Base-by-base conservation (phyloP, 2,113 vertebrate species). In the Falco punctatus region DNA sequence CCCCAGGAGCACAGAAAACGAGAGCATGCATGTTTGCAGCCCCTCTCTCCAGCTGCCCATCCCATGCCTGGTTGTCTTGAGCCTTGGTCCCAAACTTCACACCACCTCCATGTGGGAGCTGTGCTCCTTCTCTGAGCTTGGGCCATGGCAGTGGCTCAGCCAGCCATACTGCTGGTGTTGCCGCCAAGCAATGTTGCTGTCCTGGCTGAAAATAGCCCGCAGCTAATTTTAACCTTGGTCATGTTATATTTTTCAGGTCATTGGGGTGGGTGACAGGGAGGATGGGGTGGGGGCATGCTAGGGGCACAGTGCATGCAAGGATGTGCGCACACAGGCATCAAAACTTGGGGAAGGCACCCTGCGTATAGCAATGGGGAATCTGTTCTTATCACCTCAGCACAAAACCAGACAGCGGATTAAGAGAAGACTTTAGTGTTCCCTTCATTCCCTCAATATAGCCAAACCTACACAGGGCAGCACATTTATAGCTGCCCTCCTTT, bases 341-440 rank as follows among this genome's bases (percentile, higher is more conserved):
- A 35, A 10, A 3, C 51, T 28, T 0, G 1, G 44, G 44, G 42
- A 38, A 49, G 65, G 70, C 55, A 70, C n/a, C 40, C 52, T 30
- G 78, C 62, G 30, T 23, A 5, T 10, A 49, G 8, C 9, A 51
- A 51, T 35, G 17, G 35, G 61, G 64, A 54, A 94, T 89, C 71
- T 33, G 80, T 82, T 94, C 89, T 94, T 30, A n/a, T 19, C n/a
- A 0, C 6, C 89, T 89, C 94, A 89, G 92, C 85, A 86, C 40
- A 85, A 93, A 94, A 79, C 26, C 80, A 87, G 91, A 61, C 86
- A 51, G 49, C 0, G 73, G 97, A 95, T 97, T 96, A 97, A 74
- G 82, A 88, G 66, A 26, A 95, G 96, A 95, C 91, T 97, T 97
- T 96, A 95, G 90, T 95, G 96, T 97, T 91, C 95, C 82, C 73